Evolutionary conservation across 2,113 vertebrate genomes (phyloP).

Genomic region (Hymenochirus boettgeri): DNA sequence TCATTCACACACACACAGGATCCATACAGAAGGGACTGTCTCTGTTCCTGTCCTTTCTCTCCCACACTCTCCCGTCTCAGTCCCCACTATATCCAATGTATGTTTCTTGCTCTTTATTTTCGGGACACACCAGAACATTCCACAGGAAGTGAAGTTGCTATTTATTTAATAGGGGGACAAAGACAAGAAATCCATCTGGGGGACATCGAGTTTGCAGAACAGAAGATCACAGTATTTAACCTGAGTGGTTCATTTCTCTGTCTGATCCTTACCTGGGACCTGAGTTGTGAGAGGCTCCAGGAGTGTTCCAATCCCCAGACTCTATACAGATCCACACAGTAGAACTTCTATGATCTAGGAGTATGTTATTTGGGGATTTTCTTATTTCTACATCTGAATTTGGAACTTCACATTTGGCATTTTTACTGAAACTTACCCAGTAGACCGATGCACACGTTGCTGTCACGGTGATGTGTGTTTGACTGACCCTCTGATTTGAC

Average conservation of each 20-base stretch:
- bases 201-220: not conserved
- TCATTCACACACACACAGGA: slow-evolving; percentile 86
- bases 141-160: slow-evolving; percentile 10
- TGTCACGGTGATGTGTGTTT: slow-evolving; percentile 18
- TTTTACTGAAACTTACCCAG: not conserved
- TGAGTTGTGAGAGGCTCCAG: too few species aligned
- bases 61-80: slow-evolving; percentile 49
- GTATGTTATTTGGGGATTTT: too few species aligned
- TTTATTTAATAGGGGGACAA: slow-evolving; percentile 33
- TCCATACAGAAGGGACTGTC: slow-evolving; percentile 79
- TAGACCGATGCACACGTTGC: not conserved
- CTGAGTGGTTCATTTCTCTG: too few species aligned
- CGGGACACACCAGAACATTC: slow-evolving; percentile 5
- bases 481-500: slow-evolving; percentile 12
- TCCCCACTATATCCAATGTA: slow-evolving; percentile 61
- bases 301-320: too few species aligned
- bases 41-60: slow-evolving; percentile 45
- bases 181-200: slow-evolving; percentile 4
- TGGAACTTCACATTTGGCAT: too few species aligned
- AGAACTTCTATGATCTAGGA: too few species aligned
- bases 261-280: slow-evolving; percentile 24
- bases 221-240: not conserved
- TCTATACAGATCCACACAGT: too few species aligned
- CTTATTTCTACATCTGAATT: too few species aligned
- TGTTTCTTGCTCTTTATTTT: slow-evolving; percentile 52